A percentile compares a stretch with the other conserved stretches of the same genome.
These are phyloP conservation scores for Torymus auratus DNA, from an alignment of 2,888 invertebrate species.

Conservation along the genomic window DNA sequence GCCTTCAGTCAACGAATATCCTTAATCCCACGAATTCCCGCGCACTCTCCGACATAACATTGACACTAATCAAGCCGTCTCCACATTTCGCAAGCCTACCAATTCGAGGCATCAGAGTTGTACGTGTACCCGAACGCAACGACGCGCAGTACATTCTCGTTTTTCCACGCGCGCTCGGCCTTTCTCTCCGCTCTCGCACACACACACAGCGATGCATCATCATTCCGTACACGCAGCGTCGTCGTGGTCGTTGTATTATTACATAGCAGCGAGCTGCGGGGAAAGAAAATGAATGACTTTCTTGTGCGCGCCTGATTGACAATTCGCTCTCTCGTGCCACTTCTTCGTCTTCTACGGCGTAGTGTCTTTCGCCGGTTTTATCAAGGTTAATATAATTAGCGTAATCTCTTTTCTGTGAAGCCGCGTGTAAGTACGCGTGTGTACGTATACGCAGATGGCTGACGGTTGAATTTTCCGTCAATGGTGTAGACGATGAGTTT, in stretches of 20 bases:
- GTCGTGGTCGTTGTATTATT: neutral
- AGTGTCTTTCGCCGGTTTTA: conserved; percentile 12
- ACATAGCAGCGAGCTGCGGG: neutral
- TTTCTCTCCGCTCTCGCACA: no score
- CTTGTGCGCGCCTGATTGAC: conserved; percentile 33
- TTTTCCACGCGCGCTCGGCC: no score
- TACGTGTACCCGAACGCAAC: no score
- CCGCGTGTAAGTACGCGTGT: neutral
- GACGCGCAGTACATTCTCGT: no score
- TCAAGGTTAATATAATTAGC: conserved; percentile 48
- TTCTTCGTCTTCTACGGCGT: neutral
- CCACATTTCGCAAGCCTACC: no score
- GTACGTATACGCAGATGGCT: conserved; percentile 3
- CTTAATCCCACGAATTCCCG: no score
- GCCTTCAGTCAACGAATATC: no score
- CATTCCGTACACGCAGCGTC: no score
- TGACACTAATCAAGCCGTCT: no score
- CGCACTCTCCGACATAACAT: no score
- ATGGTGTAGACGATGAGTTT: neutral
- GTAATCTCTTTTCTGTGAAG: conserved; percentile 24
- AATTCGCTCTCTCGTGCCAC: conserved; percentile 14
- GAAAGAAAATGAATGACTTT: conserved; percentile 38
- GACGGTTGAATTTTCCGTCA: conserved; percentile 10
- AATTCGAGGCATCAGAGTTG: no score
- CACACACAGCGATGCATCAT: no score